Evolutionary conservation across 1,140 invertebrate species (phyloP).

Genomic region (Pteromalus puparum): DNA sequence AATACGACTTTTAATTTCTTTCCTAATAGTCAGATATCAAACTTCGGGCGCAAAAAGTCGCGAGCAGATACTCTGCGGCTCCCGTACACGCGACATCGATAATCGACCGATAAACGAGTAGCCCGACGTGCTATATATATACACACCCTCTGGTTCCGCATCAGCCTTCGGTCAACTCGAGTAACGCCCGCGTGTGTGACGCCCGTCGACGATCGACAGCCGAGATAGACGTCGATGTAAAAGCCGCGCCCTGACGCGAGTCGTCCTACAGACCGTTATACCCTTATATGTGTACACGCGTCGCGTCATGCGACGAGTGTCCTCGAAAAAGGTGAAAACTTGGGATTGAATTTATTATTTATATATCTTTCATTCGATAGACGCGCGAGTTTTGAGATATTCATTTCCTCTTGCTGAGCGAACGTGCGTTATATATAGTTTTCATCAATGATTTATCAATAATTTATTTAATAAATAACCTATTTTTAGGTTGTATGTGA

Average conservation of each 20-base stretch:
- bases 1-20: neutral
- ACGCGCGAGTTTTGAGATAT: neutral
- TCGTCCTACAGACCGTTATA: neutral
- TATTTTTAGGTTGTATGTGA: too few relatives aligned
- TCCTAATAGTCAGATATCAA: neutral
- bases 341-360: too few relatives aligned
- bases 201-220: neutral
- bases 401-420: neutral
- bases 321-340: neutral
- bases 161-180: neutral
- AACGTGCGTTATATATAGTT: neutral
- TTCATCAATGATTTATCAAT: neutral
- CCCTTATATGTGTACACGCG: neutral
- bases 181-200: neutral
- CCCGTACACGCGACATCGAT: neutral
- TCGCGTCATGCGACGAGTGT: too few relatives aligned
- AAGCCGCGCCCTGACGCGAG: neutral
- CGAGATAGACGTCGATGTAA: neutral
- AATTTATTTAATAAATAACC: too few relatives aligned
- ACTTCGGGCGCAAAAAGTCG: neutral
- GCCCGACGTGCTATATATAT: neutral
- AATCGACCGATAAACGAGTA: conserved; percentile 14
- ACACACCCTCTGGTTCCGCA: neutral
- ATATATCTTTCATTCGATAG: too few relatives aligned
- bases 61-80: neutral